These are phyloP conservation scores for Plutomurus gul DNA, from an alignment of 1,140 invertebrate species.

Conservation along the genomic window DNA sequence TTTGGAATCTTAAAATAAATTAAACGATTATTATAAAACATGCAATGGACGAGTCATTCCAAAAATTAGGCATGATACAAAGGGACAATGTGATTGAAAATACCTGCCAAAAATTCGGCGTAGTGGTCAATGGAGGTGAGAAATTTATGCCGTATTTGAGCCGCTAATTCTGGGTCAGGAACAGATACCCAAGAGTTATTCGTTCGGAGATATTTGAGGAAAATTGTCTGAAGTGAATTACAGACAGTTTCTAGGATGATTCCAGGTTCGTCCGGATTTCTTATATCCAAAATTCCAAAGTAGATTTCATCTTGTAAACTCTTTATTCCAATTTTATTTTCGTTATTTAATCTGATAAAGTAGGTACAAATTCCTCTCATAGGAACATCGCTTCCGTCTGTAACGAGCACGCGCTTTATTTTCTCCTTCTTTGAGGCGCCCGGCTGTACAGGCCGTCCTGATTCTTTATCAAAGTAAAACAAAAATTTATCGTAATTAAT, in stretches of 20 bases:
- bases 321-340: conserved; percentile 61
- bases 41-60: background rate
- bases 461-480: conserved; percentile 57
- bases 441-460: conserved; percentile 60
- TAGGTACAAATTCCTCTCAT: conserved; percentile 63
- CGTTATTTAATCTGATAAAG: conserved; percentile 61
- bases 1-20: conserved; percentile 34
- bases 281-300: conserved; percentile 42
- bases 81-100: background rate
- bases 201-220: conserved; percentile 31
- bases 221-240: conserved; percentile 28
- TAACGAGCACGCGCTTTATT: conserved; percentile 61
- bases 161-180: conserved; percentile 44
- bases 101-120: conserved; percentile 46
- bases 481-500: background rate
- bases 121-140: conserved; percentile 48
- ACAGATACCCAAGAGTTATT: conserved; percentile 41
- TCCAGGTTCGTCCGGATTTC: conserved; percentile 43
- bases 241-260: conserved; percentile 36
- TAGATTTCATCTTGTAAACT: conserved; percentile 58
- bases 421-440: conserved; percentile 56
- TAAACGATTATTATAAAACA: background rate
- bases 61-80: background rate
- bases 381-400: conserved; percentile 59
- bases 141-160: conserved; percentile 45